Percentiles rank a stretch among this genome's conserved stretches.
phyloP scores from a whole-genome alignment of 2,797 vertebrate genomes.

The Chelon labrosus region DNA sequence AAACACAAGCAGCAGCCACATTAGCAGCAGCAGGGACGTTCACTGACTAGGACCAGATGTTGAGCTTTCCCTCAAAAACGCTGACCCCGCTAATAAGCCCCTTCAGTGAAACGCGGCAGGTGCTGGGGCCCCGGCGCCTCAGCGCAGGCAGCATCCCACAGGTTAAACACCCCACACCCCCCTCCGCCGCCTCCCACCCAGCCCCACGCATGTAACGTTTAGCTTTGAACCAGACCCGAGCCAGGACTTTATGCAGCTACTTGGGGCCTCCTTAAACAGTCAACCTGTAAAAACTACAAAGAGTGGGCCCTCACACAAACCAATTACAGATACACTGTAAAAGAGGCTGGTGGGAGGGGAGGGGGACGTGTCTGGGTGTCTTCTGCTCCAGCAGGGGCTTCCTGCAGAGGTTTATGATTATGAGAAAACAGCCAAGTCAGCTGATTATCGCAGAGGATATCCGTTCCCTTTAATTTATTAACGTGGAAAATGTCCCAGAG shows the following conservation, averaged over 20 bases:
- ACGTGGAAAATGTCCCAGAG: slow-evolving; percentile 49
- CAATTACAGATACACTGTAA: slow-evolving; percentile 69
- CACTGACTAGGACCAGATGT: slow-evolving; percentile 78
- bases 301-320: slow-evolving; percentile 67
- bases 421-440: slow-evolving; percentile 63
- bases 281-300: slow-evolving; percentile 87
- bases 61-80: slow-evolving; percentile 67
- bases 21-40: slow-evolving; percentile 61
- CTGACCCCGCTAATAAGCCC: slow-evolving; percentile 72
- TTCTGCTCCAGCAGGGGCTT: slow-evolving; percentile 58
- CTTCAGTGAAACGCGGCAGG: slow-evolving; percentile 67
- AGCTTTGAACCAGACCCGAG: slow-evolving; percentile 67
- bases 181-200: slow-evolving; percentile 30
- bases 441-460: slow-evolving; percentile 52
- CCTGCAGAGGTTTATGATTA: slow-evolving; percentile 73
- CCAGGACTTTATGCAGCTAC: slow-evolving; percentile 43
- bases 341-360: slow-evolving; percentile 52
- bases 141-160: slow-evolving; percentile 61
- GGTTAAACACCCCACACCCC: slow-evolving; percentile 57
- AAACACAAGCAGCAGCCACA: slow-evolving; percentile 68
- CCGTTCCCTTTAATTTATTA: slow-evolving; percentile 37
- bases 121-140: slow-evolving; percentile 61
- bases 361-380: slow-evolving; percentile 46
- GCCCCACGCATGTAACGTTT: slow-evolving; percentile 1
- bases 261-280: slow-evolving; percentile 62